Conservation (phyloP, 2,888 invertebrate species). For the Pomacea canaliculata region DNA sequence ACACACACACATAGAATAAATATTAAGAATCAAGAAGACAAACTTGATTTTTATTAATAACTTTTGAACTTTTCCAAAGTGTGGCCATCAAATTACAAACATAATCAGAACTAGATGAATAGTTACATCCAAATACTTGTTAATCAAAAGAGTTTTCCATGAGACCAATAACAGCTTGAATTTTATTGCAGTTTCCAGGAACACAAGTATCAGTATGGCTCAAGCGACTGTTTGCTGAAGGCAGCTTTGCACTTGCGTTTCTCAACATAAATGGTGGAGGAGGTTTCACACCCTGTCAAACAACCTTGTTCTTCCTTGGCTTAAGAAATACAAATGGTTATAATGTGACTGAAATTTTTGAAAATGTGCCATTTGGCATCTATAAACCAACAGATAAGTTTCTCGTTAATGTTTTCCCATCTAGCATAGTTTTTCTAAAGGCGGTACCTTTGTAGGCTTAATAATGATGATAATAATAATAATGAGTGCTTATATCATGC, state of each 20-base stretch:
- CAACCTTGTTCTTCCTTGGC: background rate
- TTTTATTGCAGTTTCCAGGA: no score
- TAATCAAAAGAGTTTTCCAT: no score
- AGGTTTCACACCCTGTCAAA: background rate
- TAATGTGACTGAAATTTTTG: constrained; percentile 8
- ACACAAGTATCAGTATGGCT: background rate
- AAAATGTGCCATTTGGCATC: background rate
- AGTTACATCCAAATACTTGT: no score
- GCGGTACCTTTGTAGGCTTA: background rate
- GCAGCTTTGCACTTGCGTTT: constrained; percentile 1
- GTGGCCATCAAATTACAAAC: no score
- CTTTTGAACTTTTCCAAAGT: no score
- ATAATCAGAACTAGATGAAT: no score
- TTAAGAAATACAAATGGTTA: background rate
- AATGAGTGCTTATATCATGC: no score
- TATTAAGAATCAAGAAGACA: no score
- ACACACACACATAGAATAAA: no score
- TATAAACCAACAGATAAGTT: background rate
- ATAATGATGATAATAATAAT: no score
- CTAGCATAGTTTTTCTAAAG: background rate
- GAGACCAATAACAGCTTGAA: no score
- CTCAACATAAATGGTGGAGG: background rate
- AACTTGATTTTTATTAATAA: no score
- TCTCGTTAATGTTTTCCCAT: background rate
- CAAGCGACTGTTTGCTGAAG: background rate